Evolutionary conservation across 64 coral and sea anemone species (phyloP).

Genomic region (Porites lutea): DNA sequence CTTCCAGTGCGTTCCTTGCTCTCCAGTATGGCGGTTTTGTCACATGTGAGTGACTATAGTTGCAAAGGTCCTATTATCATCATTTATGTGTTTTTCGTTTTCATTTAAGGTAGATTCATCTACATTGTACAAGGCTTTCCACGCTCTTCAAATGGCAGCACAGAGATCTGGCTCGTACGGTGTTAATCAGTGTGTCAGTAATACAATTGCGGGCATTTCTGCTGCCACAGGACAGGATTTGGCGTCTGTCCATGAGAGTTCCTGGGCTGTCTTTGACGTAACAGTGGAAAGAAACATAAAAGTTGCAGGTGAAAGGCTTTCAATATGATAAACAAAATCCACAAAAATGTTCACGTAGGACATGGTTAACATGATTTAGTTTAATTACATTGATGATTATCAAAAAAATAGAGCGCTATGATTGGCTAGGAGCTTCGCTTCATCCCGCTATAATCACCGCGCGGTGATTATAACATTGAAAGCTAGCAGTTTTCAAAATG

Average conservation of each 20-base stretch:
- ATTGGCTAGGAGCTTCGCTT: too few species aligned
- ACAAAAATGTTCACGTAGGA: too few species aligned
- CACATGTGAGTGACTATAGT: neutral
- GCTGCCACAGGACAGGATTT: slow-evolving; percentile 56
- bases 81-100: neutral
- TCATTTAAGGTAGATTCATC: slow-evolving; percentile 9
- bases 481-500: too few species aligned
- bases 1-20: too few species aligned
- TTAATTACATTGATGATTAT: too few species aligned
- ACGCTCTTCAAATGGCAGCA: neutral
- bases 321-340: too few species aligned
- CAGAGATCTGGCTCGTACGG: slow-evolving; percentile 59
- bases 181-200: slow-evolving; percentile 27
- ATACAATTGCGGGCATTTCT: slow-evolving; percentile 34
- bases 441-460: too few species aligned
- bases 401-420: too few species aligned
- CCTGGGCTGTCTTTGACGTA: slow-evolving; percentile 38
- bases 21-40: too few species aligned
- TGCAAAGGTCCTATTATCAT: too few species aligned
- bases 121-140: neutral
- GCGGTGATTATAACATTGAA: too few species aligned
- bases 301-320: neutral
- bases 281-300: neutral
- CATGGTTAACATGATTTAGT: too few species aligned
- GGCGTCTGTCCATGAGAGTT: slow-evolving; percentile 39